Conservation (phyloP, 92 coral and sea anemone species). For the Zoanthus sansibaricus region DNA sequence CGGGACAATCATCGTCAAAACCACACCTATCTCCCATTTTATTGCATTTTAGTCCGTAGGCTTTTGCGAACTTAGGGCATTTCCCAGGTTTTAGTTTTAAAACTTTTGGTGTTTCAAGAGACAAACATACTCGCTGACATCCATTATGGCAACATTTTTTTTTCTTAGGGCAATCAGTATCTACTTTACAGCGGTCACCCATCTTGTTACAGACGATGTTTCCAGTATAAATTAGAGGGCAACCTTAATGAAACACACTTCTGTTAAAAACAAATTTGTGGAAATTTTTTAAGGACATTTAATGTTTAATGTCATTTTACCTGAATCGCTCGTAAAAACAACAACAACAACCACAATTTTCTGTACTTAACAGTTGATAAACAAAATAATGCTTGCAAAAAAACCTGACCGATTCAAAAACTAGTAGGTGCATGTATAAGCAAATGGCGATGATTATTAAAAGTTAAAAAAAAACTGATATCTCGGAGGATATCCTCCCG, state of each 20-base stretch:
- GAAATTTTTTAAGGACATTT: too few relatives aligned
- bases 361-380: too few relatives aligned
- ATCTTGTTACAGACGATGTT: constrained; percentile 69
- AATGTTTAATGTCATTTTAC: too few relatives aligned
- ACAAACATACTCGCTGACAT: constrained; percentile 78
- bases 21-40: constrained; percentile 72
- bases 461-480: too few relatives aligned
- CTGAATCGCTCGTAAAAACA: too few relatives aligned
- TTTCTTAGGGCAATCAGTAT: constrained; percentile 59
- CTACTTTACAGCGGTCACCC: constrained; percentile 64
- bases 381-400: too few relatives aligned
- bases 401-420: too few relatives aligned
- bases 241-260: not conserved
- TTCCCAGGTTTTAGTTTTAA: constrained; percentile 17
- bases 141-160: constrained; percentile 80
- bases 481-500: too few relatives aligned
- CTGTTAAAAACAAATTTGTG: too few relatives aligned
- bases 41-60: constrained; percentile 50
- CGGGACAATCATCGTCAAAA: constrained; percentile 77
- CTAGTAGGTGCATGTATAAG: too few relatives aligned
- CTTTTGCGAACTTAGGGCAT: constrained; percentile 55
- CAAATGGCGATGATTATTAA: too few relatives aligned
- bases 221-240: constrained; percentile 66
- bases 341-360: too few relatives aligned
- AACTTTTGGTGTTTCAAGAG: constrained; percentile 36